Base-by-base conservation (phyloP, 2,888 invertebrate genomes). In the Deilephila elpenor region DNA sequence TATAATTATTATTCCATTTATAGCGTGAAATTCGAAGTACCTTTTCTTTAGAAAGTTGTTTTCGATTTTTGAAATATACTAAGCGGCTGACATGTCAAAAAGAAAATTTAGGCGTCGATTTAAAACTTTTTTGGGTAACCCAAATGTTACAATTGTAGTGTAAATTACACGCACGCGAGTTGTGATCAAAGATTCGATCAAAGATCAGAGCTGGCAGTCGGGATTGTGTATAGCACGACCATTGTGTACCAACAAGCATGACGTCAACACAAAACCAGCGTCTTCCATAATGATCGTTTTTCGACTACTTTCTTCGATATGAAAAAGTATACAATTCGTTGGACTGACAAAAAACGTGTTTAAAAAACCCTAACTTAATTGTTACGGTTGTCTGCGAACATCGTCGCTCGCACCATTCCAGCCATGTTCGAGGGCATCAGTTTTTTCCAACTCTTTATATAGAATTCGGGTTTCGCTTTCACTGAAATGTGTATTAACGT, bases 361-460 rank as follows among this genome's bases (percentile, higher is more conserved):
- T 80, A 83, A 89, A 92, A 92, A 92, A 92, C 87, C 77, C 75
- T 91, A 93, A 93, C 88, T 92, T 87, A 89, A 93, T 93, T 93
- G 91, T 90, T 86, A 90, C 89, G 92, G 84, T 76, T 88, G 87
- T 88, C 88, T 77, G 79, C 77, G 73, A 77, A 81, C 37, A 62
- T 72, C 60, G 59, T 37, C 71, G 64, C 51, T 20, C 17, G 72
- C 34, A 34, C 64, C 5, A n/a, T 37, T 44, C 14, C 20, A 25
- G 44, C 44, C 67, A 67, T 67, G 67, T 51, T 76, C 70, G 67
- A 73, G 83, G 79, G 79, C 78, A 78, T 80, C 56, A 56, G 77
- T 81, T 83, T 84, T 84, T 85, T 82, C 80, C 75, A 75, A 82
- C 77, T 81, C 72, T 73, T 76, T 78, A 81, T 67, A 44, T 20